phyloP scores from a whole-genome alignment of 2,797 vertebrate species.

The Balearica regulorum region DNA sequence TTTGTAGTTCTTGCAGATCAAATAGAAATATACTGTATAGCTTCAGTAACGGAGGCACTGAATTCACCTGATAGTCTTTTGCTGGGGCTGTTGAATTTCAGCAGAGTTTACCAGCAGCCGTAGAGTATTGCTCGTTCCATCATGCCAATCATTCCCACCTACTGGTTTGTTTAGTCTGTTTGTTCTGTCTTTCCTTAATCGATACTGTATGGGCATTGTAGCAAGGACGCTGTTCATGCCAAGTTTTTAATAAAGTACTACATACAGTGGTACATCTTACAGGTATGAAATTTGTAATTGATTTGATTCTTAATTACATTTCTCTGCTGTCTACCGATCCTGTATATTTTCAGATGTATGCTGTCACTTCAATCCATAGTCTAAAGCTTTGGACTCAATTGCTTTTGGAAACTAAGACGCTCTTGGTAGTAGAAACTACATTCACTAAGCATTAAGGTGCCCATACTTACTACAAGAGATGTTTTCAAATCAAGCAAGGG shows the following conservation, averaged over 20 bases:
- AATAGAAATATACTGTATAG: background rate
- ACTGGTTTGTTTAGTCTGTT: background rate
- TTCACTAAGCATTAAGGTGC: background rate
- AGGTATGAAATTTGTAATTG: background rate
- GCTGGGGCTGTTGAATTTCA: background rate
- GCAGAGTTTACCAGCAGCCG: background rate
- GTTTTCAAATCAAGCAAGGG: background rate
- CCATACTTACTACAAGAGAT: background rate
- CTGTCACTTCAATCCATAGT: background rate
- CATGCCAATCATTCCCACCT: background rate
- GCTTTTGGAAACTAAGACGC: background rate
- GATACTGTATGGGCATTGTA: background rate
- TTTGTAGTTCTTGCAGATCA: background rate
- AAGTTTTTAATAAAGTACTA: background rate
- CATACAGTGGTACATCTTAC: background rate
- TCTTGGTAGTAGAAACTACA: background rate
- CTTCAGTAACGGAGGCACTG: background rate
- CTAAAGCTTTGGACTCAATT: background rate
- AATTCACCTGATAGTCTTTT: background rate
- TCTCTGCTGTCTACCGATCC: background rate
- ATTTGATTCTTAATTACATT: background rate
- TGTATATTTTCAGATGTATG: background rate
- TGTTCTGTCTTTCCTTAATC: background rate
- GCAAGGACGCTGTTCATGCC: background rate
- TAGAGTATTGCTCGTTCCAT: background rate